phyloP scores from a whole-genome alignment of 2,113 vertebrate species.

The Sapajus apella region DNA sequence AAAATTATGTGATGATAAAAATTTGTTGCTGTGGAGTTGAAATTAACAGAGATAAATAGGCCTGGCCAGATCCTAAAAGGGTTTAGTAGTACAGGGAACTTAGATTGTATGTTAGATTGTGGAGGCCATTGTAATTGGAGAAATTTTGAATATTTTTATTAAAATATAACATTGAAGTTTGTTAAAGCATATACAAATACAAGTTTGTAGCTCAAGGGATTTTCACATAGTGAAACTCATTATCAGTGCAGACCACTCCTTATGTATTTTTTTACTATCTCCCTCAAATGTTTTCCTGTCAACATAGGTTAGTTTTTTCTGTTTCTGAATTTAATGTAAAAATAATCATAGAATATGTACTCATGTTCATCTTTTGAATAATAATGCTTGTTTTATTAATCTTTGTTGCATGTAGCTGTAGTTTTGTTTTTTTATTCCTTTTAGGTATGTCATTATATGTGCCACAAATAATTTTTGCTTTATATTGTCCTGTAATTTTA shows the following conservation, averaged over 20 bases:
- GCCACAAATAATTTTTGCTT: not conserved
- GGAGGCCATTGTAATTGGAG: not conserved
- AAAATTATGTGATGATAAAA: not conserved
- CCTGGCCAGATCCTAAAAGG: not conserved
- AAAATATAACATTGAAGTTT: not conserved
- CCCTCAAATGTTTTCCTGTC: not conserved
- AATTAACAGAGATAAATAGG: not conserved
- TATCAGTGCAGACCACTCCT: not conserved
- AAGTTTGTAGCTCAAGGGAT: not conserved
- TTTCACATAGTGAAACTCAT: not conserved
- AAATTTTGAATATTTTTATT: constrained; percentile 11
- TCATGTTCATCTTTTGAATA: not conserved
- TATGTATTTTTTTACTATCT: not conserved
- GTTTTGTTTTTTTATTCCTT: not conserved
- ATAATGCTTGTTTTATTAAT: not conserved
- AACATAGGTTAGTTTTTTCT: not conserved
- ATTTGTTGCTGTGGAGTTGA: constrained; percentile 1
- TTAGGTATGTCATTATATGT: not conserved
- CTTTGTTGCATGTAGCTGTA: not conserved
- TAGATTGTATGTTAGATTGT: not conserved
- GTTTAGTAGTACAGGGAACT: not conserved
- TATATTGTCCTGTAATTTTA: not conserved
- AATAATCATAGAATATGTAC: not conserved
- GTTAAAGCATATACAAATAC: not conserved
- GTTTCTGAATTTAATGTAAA: not conserved